phyloP scores from a whole-genome alignment of 2,888 invertebrate species.

The Sialis fuliginosa region DNA sequence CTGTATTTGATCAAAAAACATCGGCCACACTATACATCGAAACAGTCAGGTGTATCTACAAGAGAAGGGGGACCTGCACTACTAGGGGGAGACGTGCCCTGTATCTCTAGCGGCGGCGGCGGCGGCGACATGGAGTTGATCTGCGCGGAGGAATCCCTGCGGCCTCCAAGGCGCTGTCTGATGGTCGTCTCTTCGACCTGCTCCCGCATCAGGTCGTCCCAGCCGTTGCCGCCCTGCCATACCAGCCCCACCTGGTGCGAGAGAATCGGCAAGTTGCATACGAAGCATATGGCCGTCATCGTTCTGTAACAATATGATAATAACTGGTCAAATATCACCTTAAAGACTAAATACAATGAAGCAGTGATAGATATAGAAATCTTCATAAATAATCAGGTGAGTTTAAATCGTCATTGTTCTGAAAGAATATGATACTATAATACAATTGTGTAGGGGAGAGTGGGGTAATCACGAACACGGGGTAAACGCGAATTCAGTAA shows the following conservation, averaged over 20 bases:
- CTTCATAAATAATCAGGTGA: no score
- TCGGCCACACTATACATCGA: no score
- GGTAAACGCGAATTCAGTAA: no score
- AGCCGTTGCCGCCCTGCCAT: constrained; percentile 88
- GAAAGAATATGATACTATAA: no score
- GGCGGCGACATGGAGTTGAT: constrained; percentile 73
- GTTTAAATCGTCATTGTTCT: no score
- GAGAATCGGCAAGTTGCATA: constrained; percentile 88
- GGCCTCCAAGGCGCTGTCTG: constrained; percentile 65
- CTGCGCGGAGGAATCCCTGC: constrained; percentile 82
- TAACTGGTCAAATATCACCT: no score
- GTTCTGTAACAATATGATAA: constrained; percentile 39
- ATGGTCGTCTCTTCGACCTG: constrained; percentile 75
- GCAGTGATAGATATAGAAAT: no score
- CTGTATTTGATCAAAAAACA: no score
- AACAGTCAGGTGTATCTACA: no score
- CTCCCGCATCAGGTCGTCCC: constrained; percentile 82
- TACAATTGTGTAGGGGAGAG: no score
- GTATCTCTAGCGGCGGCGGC: constrained; percentile 56
- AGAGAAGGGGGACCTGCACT: constrained; percentile 10
- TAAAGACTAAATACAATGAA: no score
- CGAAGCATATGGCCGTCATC: constrained; percentile 89
- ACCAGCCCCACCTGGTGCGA: constrained; percentile 87
- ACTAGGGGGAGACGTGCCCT: constrained; percentile 49
- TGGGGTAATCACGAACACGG: no score